A percentile compares a stretch with the other conserved stretches of the same genome.
phyloP scores from a whole-genome alignment of 2,888 invertebrate species.

The Boloria selene region DNA sequence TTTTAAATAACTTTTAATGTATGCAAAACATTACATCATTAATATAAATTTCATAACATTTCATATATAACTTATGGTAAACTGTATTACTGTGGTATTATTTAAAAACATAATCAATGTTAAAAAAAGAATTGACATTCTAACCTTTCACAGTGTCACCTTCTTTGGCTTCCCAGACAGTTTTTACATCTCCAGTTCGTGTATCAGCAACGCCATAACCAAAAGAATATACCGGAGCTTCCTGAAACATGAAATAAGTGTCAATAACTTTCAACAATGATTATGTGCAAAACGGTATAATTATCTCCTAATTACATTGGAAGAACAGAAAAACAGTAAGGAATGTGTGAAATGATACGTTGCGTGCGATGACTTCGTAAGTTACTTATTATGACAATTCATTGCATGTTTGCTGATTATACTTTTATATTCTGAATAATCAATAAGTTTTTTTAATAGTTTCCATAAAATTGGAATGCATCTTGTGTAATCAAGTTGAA shows the following conservation, averaged over 20 bases:
- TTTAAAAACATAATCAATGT: neutral
- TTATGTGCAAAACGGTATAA: slow-evolving; percentile 47
- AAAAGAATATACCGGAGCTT: slow-evolving; percentile 82
- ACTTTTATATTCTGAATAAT: slow-evolving; percentile 71
- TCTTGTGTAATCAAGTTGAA: slow-evolving; percentile 55
- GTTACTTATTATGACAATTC: slow-evolving; percentile 65
- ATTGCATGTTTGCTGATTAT: slow-evolving; percentile 66
- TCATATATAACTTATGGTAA: no score
- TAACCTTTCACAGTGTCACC: slow-evolving; percentile 83
- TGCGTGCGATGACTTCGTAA: slow-evolving; percentile 70
- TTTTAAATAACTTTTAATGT: no score
- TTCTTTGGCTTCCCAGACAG: slow-evolving; percentile 84
- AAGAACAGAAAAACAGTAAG: slow-evolving; percentile 49
- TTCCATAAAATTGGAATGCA: slow-evolving; percentile 66
- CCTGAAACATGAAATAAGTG: slow-evolving; percentile 59
- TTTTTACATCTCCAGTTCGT: slow-evolving; percentile 83
- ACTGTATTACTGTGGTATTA: no score
- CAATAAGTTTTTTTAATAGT: slow-evolving; percentile 65
- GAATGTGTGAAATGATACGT: slow-evolving; percentile 67
- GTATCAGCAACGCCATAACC: slow-evolving; percentile 84
- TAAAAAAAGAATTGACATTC: neutral
- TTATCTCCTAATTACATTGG: slow-evolving; percentile 52
- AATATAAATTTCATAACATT: no score
- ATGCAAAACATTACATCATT: no score
- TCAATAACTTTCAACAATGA: slow-evolving; percentile 16